Evolutionary conservation across 2,888 invertebrate species (phyloP), one percentile per base, ranked within the genome.

Genomic region (Troglohyphantes excavatus): DNA sequence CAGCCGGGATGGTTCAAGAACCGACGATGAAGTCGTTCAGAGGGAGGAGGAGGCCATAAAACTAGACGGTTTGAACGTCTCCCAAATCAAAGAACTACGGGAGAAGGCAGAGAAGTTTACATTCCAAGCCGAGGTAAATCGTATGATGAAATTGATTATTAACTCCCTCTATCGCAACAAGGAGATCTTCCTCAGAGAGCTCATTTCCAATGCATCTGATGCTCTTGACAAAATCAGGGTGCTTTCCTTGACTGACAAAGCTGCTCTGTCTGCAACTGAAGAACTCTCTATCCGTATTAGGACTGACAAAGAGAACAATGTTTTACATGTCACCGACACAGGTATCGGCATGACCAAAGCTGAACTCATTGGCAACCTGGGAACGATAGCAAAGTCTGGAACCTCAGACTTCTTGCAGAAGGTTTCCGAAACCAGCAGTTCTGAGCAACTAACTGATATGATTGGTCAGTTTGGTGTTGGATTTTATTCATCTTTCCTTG

Each of bases 101-200:
- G 98, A 97, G 70, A 96, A 96, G 91, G 96, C 98, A 0, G 96
- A 97, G 93, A 97, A 97, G 93, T 96, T 96, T 93, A 95, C 96
- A 29, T 99, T 99, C 95, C 98, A 99, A 95, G 98, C 99, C 0
- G 99, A 99, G 94, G 99, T 99, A 63, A 98, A 98, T 94, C 96
- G 99, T 88, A 99, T 99, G 98, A 99, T 99, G 99, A 99, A 99
- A 94, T 95, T 99, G 90, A 99, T 99, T 94, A 99, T 99, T 93
- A 99, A 99, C 94, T 99, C 99, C 9, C 95, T 99, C 9, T 99
- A 99, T 94, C 96, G 98, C 92, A 99, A 99, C 94, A 99, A 99
- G 94, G 99, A 99, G 96, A 99, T 99, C 92, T 99, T 98, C 96
- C 95, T 99, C 90, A 95, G 99, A 93, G 99, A 99, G 94, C 95